These are phyloP conservation scores for Sciurus carolinensis DNA, from an alignment of 2,797 vertebrate genomes.

Conservation along the genomic window DNA sequence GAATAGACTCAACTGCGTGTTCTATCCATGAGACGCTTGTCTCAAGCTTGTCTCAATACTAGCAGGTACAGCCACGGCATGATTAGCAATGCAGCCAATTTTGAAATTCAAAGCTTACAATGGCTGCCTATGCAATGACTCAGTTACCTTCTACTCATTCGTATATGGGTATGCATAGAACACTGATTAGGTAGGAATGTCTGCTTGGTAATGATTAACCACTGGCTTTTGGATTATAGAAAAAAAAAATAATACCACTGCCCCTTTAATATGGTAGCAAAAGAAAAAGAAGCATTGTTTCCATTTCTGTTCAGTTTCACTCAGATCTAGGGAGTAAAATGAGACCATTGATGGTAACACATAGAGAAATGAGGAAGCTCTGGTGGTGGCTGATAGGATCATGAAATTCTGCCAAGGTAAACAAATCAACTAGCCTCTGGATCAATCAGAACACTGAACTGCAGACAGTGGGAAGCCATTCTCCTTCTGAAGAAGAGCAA, in stretches of 20 bases:
- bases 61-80: background rate
- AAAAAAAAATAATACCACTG: background rate
- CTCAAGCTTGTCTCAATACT: background rate
- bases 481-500: constrained; percentile 62
- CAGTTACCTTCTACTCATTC: background rate
- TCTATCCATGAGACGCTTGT: background rate
- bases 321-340: background rate
- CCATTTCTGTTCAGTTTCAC: background rate
- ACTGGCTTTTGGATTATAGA: background rate
- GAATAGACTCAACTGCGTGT: background rate
- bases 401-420: constrained; percentile 27
- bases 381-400: background rate
- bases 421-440: constrained; percentile 11
- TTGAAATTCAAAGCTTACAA: constrained; percentile 39
- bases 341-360: constrained; percentile 31
- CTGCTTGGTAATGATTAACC: background rate
- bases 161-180: background rate
- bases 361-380: background rate
- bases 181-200: background rate
- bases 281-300: background rate
- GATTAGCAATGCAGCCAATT: background rate
- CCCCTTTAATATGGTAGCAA: constrained; percentile 50
- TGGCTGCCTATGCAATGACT: background rate
- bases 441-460: constrained; percentile 35
- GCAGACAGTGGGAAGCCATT: constrained; percentile 36